These are phyloP conservation scores for Sarcophaga carnaria DNA, from an alignment of 2,888 invertebrate species.

Conservation along the genomic window DNA sequence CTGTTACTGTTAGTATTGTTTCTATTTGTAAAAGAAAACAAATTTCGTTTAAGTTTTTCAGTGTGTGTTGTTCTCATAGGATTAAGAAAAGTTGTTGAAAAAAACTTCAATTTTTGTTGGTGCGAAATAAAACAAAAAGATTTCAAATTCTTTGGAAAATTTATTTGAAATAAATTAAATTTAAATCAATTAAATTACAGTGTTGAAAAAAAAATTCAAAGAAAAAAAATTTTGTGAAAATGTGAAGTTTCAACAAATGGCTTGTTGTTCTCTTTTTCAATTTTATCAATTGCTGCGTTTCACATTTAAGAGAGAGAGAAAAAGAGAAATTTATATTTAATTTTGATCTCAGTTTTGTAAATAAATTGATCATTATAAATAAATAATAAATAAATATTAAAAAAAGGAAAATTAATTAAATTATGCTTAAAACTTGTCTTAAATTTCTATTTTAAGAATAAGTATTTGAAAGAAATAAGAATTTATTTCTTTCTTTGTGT, in stretches of 20 bases:
- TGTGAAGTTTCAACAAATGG: not conserved
- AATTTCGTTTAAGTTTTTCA: constrained; percentile 7
- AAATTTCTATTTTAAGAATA: constrained; percentile 2
- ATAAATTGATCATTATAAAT: not conserved
- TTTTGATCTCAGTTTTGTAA: not conserved
- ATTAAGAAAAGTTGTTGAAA: not conserved
- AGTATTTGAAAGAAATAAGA: not conserved
- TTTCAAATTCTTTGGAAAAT: not conserved
- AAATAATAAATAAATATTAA: not conserved
- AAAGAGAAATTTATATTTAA: too few species aligned
- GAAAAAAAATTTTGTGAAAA: not conserved
- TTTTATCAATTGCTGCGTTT: not conserved
- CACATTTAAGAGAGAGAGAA: too few species aligned
- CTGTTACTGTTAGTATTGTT: not conserved
- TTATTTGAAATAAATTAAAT: constrained; percentile 6
- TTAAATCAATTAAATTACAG: not conserved
- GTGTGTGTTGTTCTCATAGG: constrained; percentile 28
- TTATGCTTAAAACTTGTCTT: not conserved
- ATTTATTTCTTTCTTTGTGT: not conserved
- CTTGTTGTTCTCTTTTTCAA: not conserved
- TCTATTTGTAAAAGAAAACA: constrained; percentile 2
- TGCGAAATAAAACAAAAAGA: constrained; percentile 10
- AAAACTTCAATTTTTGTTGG: constrained; percentile 4
- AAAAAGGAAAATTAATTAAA: not conserved
- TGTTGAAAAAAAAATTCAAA: not conserved